phyloP scores from a whole-genome alignment of 2,888 invertebrate genomes.

The Cylindroiulus punctatus region DNA sequence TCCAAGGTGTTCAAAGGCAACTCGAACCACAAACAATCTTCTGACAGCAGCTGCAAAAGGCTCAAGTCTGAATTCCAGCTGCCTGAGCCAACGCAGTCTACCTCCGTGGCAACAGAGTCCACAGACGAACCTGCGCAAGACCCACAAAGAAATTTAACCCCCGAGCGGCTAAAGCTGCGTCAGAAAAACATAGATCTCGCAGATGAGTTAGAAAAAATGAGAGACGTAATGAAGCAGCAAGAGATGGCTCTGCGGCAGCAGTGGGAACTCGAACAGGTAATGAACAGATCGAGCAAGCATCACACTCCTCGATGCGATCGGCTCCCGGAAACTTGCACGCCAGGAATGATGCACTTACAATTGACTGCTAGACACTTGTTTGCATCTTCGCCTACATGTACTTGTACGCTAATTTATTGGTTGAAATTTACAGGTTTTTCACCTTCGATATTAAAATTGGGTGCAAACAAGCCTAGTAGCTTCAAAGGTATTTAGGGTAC shows the following conservation, averaged over 20 bases:
- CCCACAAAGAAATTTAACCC: not conserved
- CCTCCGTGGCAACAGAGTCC: not conserved
- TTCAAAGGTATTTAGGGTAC: too few relatives aligned
- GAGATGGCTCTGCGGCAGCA: not conserved
- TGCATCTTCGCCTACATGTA: too few relatives aligned
- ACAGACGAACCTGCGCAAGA: not conserved
- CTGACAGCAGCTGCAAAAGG: not conserved
- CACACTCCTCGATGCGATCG: too few relatives aligned
- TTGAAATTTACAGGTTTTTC: too few relatives aligned
- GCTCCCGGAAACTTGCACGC: too few relatives aligned
- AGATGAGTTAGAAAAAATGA: not conserved
- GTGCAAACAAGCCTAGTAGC: too few relatives aligned
- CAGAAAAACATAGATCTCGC: slow-evolving; percentile 10
- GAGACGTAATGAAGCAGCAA: not conserved
- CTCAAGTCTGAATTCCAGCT: not conserved
- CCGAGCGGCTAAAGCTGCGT: not conserved
- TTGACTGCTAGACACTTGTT: too few relatives aligned
- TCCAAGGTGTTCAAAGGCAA: slow-evolving; percentile 4
- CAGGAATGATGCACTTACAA: too few relatives aligned
- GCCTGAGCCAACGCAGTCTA: not conserved
- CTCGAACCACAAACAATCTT: not conserved
- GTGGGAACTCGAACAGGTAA: not conserved
- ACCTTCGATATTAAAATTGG: too few relatives aligned
- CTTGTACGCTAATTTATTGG: too few relatives aligned
- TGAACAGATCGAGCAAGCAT: not conserved